Percentiles rank a stretch among this genome's conserved stretches.
phyloP scores from a whole-genome alignment of 2,797 vertebrate species.

The Channa striata region DNA sequence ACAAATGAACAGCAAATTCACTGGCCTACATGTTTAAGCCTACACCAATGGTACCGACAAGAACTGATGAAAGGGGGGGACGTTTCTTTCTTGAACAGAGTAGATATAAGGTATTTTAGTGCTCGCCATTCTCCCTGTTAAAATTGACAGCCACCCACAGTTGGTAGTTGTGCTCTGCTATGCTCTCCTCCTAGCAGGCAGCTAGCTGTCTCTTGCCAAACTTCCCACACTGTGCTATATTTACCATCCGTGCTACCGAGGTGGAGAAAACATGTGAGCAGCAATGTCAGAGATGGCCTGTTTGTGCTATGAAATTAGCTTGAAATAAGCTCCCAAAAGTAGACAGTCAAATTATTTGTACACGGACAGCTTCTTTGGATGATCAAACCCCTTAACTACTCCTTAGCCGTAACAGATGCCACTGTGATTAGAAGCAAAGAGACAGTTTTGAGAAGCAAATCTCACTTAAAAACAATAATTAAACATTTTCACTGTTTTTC shows the following conservation, averaged over 20 bases:
- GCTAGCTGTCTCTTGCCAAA: slow-evolving; percentile 75
- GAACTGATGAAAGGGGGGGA: background rate
- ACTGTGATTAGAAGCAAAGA: slow-evolving; percentile 14
- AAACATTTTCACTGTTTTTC: slow-evolving; percentile 13
- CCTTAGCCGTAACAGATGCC: slow-evolving; percentile 17
- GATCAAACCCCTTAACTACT: slow-evolving; percentile 30
- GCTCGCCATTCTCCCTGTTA: slow-evolving; percentile 59
- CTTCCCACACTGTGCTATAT: slow-evolving; percentile 81
- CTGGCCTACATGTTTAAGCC: background rate
- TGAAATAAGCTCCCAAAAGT: slow-evolving; percentile 37
- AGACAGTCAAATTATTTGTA: slow-evolving; percentile 59
- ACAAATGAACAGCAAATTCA: background rate
- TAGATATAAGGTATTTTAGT: slow-evolving; percentile 46
- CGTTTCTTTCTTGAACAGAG: slow-evolving; percentile 12
- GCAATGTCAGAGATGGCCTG: slow-evolving; percentile 63
- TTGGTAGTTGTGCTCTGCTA: slow-evolving; percentile 69
- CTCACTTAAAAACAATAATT: slow-evolving; percentile 32
- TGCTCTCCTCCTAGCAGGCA: slow-evolving; percentile 66
- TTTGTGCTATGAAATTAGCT: slow-evolving; percentile 64
- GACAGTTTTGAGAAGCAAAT: slow-evolving; percentile 5
- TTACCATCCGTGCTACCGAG: slow-evolving; percentile 70
- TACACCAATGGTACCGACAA: background rate
- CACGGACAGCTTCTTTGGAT: slow-evolving; percentile 16
- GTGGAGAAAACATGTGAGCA: slow-evolving; percentile 69
- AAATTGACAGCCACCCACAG: slow-evolving; percentile 77